Percentiles rank a stretch among this genome's conserved stretches.
Conservation (phyloP, 2,888 invertebrate genomes). For the Patella ulyssiponensis region DNA sequence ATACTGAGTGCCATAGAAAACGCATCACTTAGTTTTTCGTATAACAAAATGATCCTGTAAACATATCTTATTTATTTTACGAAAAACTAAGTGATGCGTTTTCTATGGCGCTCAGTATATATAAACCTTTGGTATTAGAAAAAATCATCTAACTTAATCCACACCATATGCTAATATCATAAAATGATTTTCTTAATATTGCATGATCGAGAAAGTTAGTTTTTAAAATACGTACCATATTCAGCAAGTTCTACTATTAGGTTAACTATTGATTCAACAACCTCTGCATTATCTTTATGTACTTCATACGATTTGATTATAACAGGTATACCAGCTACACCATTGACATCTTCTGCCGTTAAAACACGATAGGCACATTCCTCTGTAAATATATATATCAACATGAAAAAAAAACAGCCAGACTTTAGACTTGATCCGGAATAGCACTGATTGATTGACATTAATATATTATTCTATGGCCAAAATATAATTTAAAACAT, state of each 20-base stretch:
- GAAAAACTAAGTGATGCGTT: too few relatives aligned
- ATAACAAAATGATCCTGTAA: too few relatives aligned
- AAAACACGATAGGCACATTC: slow-evolving; percentile 68
- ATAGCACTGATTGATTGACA: too few relatives aligned
- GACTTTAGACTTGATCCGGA: too few relatives aligned
- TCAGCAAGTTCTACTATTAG: slow-evolving; percentile 66
- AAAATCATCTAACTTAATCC: background rate
- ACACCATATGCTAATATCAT: background rate
- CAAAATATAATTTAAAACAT: too few relatives aligned
- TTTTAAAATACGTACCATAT: slow-evolving; percentile 57
- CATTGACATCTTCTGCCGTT: slow-evolving; percentile 52
- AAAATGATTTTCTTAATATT: background rate
- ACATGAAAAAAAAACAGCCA: too few relatives aligned
- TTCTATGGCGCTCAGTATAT: too few relatives aligned
- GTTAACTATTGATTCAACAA: slow-evolving; percentile 67
- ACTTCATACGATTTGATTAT: slow-evolving; percentile 62
- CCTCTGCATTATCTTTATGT: slow-evolving; percentile 70
- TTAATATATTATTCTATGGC: too few relatives aligned
- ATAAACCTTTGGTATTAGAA: too few relatives aligned
- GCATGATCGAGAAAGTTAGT: background rate
- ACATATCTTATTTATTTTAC: too few relatives aligned
- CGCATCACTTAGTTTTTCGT: too few relatives aligned
- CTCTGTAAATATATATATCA: slow-evolving; percentile 50
- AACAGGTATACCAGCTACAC: slow-evolving; percentile 62
- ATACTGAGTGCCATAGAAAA: too few relatives aligned